Base-by-base conservation (phyloP, 2,113 vertebrate genomes). In the Oryctolagus cuniculus region DNA sequence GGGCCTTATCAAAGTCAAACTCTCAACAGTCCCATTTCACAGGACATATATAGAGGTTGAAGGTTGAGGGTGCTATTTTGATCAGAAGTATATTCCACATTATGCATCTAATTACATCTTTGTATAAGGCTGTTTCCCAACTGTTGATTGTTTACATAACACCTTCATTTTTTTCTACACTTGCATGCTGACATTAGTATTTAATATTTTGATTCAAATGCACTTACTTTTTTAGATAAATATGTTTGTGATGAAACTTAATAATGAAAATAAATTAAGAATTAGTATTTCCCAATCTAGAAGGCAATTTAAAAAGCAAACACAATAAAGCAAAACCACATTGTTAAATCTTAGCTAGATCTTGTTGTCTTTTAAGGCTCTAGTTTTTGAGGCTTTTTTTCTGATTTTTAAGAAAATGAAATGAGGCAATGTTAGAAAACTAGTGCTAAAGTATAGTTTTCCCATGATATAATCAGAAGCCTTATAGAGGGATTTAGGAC, bases 161-260 rank as follows among this genome's bases (percentile, higher is more conserved):
- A 79, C 12, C 31, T 31, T 34, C 19, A 55, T 29, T 22, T 38
- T 51, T 81, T 80, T 81, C 34, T 75, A 84, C 5, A 89, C 5
- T 63, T 44, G 31, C 55, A 38, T 74, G 9, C 19, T 58, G 34
- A 6, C 31, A 29, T 53, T 66, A 82, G n/a, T 44, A 87, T 72
- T 74, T 87, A 91, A 34, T 80, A 91, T 89, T 85, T 80, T 74
- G 4, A 80, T 87, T 88, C n/a, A 19, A 89, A 81, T 69, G 79
- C 21, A 70, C 31, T 78, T n/a, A 34, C 13, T 25, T 58, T 83
- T 89, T 55, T 84, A 66, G 21, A 34, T 25, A 34, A 90, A 55
- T 34, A 69, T 12, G 77, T 89, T 87, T 63, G 74, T 81, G 81
- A 44, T 82, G 17, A 91, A 83, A 87, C 17, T 34, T 61, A 89